phyloP scores from a whole-genome alignment of 2,797 vertebrate species.

The Schizopygopsis pylzovi region DNA sequence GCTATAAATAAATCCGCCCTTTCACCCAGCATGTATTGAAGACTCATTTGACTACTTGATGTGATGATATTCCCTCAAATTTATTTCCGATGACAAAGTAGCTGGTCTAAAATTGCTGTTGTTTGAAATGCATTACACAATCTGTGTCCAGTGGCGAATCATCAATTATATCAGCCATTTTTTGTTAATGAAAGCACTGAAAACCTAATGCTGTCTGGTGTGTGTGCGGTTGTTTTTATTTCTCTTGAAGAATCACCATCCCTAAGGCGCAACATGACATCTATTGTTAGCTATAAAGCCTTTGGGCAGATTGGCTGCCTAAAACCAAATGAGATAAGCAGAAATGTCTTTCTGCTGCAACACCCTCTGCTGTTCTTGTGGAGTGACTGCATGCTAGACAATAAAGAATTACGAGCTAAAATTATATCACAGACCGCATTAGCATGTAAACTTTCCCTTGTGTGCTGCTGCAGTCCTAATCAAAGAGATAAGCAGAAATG shows the following conservation, averaged over 20 bases:
- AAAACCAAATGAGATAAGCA: slow-evolving; percentile 43
- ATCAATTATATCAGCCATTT: slow-evolving; percentile 74
- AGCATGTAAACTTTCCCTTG: neutral
- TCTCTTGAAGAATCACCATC: slow-evolving; percentile 57
- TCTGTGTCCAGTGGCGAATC: slow-evolving; percentile 70
- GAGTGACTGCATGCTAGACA: slow-evolving; percentile 20
- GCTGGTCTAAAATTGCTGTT: slow-evolving; percentile 75
- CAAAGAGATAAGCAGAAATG: no score
- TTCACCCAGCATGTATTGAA: slow-evolving; percentile 71
- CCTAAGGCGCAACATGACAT: slow-evolving; percentile 56
- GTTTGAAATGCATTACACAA: slow-evolving; percentile 77
- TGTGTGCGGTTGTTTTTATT: slow-evolving; percentile 56
- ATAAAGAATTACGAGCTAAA: slow-evolving; percentile 23
- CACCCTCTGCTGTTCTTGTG: slow-evolving; percentile 51
- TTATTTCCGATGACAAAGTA: slow-evolving; percentile 75
- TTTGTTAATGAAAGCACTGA: slow-evolving; percentile 63
- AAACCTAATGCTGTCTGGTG: slow-evolving; percentile 63
- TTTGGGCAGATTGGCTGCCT: slow-evolving; percentile 36
- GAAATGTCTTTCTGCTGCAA: slow-evolving; percentile 36
- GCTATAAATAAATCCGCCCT: no score
- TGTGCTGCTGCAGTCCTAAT: neutral
- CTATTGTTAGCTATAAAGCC: slow-evolving; percentile 45
- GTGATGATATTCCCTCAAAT: no score
- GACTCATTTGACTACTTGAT: slow-evolving; percentile 62
- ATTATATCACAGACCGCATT: slow-evolving; percentile 2